Conservation (phyloP, 1,140 invertebrate genomes). For the Papilio aristodemus region DNA sequence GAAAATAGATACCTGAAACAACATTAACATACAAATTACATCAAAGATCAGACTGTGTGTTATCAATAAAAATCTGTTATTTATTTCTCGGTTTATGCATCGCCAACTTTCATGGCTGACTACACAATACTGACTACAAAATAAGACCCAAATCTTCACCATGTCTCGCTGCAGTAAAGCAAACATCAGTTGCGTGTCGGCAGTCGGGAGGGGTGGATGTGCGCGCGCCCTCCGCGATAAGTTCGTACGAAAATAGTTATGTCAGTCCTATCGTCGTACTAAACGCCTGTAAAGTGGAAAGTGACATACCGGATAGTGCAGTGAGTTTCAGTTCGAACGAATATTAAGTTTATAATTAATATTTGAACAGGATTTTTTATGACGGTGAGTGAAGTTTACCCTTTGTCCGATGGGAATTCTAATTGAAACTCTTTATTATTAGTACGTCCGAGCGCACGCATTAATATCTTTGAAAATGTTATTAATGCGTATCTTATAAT, state of each 20-base stretch:
- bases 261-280: slow-evolving; percentile 34
- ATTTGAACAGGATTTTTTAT: slow-evolving; percentile 23
- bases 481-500: too few species aligned
- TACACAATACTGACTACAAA: too few species aligned
- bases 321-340: slow-evolving; percentile 3
- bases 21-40: background rate
- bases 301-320: slow-evolving; percentile 40
- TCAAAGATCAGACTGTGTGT: slow-evolving; percentile 35
- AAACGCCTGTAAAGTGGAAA: slow-evolving; percentile 20
- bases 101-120: slow-evolving; percentile 52
- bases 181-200: slow-evolving; percentile 44
- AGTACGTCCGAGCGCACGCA: background rate
- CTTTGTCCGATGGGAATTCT: slow-evolving; percentile 23
- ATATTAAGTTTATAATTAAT: slow-evolving; percentile 14
- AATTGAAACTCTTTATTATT: slow-evolving; percentile 27
- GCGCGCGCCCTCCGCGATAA: slow-evolving; percentile 37
- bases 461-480: background rate
- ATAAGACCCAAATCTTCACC: slow-evolving; percentile 47
- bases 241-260: slow-evolving; percentile 57
- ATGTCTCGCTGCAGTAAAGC: slow-evolving; percentile 41
- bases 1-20: background rate
- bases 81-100: slow-evolving; percentile 56
- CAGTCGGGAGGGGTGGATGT: slow-evolving; percentile 41
- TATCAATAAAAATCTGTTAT: slow-evolving; percentile 51
- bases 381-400: slow-evolving; percentile 29